Evolutionary conservation across 37 sponge, comb jelly and placozoan species (phyloP).

Genomic region (Theonella swinhoei): DNA sequence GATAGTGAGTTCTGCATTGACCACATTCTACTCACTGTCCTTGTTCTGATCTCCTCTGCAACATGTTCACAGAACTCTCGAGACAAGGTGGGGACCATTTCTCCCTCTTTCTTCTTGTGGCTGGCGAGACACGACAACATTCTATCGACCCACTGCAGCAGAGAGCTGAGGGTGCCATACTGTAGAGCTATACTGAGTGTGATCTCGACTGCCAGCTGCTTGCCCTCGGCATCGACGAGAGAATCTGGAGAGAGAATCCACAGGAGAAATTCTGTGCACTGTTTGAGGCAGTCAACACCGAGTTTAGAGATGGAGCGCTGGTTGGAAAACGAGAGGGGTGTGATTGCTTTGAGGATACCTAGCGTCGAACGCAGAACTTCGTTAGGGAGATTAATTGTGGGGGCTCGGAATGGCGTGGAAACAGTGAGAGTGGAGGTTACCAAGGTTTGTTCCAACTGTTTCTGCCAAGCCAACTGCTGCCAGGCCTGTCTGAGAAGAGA

Average conservation of each 20-base stretch:
- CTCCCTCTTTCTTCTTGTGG: not conserved
- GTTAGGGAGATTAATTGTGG: conserved; percentile 45
- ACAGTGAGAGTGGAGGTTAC: not conserved
- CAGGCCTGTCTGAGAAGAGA: conserved; percentile 86
- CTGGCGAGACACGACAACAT: conserved; percentile 8
- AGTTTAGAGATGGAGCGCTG: conserved; percentile 26
- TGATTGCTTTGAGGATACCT: conserved; percentile 16
- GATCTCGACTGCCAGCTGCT: conserved; percentile 70
- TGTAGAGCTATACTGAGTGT: conserved; percentile 58
- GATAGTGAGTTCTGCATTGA: too few relatives aligned
- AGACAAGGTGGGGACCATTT: conserved; percentile 12
- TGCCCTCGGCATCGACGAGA: conserved; percentile 46
- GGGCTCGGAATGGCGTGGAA: not conserved
- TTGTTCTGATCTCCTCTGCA: conserved; percentile 36
- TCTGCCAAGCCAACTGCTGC: conserved; percentile 60
- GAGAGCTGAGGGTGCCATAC: conserved; percentile 46
- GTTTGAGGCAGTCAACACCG: conserved; percentile 26
- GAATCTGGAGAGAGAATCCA: conserved; percentile 41
- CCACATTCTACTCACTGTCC: conserved; percentile 52
- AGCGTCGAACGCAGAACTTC: conserved; percentile 42
- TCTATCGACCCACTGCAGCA: conserved; percentile 67
- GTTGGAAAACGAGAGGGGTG: conserved; percentile 52
- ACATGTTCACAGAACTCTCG: conserved; percentile 25
- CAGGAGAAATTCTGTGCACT: conserved; percentile 63
- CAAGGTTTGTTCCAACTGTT: conserved; percentile 18